Evolutionary conservation across 64 coral and sea anemone genomes (phyloP).

Genomic region (Actinia equina): DNA sequence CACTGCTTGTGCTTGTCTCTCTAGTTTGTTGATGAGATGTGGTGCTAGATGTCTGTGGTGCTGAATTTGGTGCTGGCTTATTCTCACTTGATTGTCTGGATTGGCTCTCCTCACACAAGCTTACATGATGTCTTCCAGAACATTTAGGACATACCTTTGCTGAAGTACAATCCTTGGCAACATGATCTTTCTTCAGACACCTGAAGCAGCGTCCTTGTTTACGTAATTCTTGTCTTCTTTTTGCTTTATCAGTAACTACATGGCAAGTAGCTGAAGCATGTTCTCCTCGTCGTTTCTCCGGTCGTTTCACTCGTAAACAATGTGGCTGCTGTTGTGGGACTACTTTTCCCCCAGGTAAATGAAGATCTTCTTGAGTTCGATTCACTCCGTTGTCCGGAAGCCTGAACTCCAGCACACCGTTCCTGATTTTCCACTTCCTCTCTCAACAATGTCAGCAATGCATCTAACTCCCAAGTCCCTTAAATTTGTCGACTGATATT

Average conservation of each 20-base stretch:
- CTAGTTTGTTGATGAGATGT: too few relatives aligned
- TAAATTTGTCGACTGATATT: conserved; percentile 2
- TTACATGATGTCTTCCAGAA: too few relatives aligned
- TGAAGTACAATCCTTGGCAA: neutral
- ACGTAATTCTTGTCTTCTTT: too few relatives aligned
- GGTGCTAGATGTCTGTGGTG: too few relatives aligned
- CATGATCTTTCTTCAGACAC: neutral
- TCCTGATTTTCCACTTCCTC: conserved; percentile 19
- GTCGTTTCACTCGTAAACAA: neutral
- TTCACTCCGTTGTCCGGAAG: neutral
- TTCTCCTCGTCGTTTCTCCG: too few relatives aligned
- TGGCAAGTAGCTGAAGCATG: too few relatives aligned
- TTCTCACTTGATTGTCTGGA: too few relatives aligned
- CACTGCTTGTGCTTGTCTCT: too few relatives aligned
- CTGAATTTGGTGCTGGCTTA: too few relatives aligned
- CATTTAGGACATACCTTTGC: too few relatives aligned
- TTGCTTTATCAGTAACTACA: neutral
- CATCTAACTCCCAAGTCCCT: neutral
- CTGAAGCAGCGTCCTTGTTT: too few relatives aligned
- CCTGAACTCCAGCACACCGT: conserved; percentile 13
- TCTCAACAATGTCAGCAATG: neutral
- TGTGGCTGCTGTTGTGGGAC: neutral
- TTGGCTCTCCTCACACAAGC: too few relatives aligned
- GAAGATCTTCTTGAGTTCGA: neutral
- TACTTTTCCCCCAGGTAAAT: neutral